Percentiles rank a stretch among this genome's conserved stretches.
These are phyloP conservation scores for Halcyon badia DNA, from an alignment of 2,797 vertebrate species.

Conservation along the genomic window DNA sequence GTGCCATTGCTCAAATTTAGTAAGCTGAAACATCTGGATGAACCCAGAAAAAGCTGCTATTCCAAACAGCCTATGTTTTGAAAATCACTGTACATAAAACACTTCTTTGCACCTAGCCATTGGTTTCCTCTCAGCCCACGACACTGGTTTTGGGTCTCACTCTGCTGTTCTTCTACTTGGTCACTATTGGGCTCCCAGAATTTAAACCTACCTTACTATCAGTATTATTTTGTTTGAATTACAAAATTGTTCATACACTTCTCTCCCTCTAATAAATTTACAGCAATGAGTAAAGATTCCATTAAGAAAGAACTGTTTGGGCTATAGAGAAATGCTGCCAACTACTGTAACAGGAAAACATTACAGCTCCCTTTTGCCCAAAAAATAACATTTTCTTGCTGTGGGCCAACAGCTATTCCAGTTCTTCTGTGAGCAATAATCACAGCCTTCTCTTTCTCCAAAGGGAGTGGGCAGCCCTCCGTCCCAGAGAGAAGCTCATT, in stretches of 20 bases:
- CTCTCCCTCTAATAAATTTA: not conserved
- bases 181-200: not conserved
- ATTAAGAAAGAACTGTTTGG: slow-evolving; percentile 29
- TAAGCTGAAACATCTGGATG: not conserved
- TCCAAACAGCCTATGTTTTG: not conserved
- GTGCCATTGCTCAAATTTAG: not conserved
- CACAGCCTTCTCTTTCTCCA: not conserved
- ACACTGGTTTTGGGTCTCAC: not conserved
- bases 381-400: slow-evolving; percentile 10
- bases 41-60: not conserved
- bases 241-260: not conserved
- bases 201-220: not conserved
- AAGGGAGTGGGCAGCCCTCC: not conserved
- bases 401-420: not conserved
- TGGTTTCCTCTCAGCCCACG: not conserved
- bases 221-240: not conserved
- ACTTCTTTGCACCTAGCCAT: not conserved
- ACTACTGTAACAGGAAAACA: slow-evolving; percentile 74
- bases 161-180: not conserved
- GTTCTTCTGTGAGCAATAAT: slow-evolving; percentile 4
- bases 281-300: not conserved
- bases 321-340: slow-evolving; percentile 76
- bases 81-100: not conserved
- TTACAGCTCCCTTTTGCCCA: slow-evolving; percentile 64
- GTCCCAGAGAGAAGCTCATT: not conserved